These are phyloP conservation scores for Todiramphus chloris DNA, from an alignment of 2,113 vertebrate species.

Conservation along the genomic window DNA sequence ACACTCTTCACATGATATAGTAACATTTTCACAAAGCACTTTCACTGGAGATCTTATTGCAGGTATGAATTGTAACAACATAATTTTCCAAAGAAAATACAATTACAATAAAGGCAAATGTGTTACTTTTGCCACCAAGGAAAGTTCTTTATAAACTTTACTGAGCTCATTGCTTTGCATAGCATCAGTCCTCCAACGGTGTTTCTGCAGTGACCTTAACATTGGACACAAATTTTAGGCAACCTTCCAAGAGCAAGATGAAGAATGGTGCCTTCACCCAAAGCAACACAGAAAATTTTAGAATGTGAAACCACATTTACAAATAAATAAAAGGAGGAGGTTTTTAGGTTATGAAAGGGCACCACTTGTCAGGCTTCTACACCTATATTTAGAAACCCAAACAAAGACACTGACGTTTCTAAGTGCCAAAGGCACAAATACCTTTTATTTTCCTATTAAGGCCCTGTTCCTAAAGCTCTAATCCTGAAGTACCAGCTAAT, in stretches of 20 bases:
- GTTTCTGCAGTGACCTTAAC: not conserved
- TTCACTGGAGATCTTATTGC: not conserved
- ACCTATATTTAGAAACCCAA: not conserved
- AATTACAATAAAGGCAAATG: not conserved
- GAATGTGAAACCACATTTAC: not conserved
- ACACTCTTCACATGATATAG: not conserved
- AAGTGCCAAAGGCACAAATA: not conserved
- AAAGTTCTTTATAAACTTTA: not conserved
- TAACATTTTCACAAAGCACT: not conserved
- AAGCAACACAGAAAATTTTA: not conserved
- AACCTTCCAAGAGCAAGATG: not conserved
- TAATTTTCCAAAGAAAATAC: not conserved
- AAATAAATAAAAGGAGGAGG: not conserved
- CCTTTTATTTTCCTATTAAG: not conserved
- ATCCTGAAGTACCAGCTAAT: not conserved
- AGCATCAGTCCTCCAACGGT: fast-evolving
- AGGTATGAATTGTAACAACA: not conserved
- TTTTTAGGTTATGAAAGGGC: not conserved
- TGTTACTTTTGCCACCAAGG: not conserved
- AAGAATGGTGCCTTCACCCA: not conserved
- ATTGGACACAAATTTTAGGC: not conserved
- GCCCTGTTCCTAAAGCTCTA: not conserved
- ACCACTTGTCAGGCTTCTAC: not conserved
- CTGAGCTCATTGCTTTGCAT: not conserved
- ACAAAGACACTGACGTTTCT: not conserved